Base-by-base conservation (phyloP, 2,113 vertebrate species). In the Perccottus glenii region DNA sequence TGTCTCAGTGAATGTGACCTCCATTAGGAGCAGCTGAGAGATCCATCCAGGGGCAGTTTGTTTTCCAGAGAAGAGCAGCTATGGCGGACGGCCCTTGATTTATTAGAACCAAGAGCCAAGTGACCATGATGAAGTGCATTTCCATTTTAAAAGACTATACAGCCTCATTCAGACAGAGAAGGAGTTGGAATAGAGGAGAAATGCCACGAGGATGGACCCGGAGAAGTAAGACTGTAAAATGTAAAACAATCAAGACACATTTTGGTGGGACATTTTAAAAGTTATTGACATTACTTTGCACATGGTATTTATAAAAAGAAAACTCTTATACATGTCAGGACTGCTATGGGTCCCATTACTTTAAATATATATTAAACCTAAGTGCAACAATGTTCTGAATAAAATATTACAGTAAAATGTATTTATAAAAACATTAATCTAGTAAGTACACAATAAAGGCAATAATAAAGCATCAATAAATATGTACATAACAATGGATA, bases 121-220 rank as follows among this genome's bases (percentile, higher is more conserved):
- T 89, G 90, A 93, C 89, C 91, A 82, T 92, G 92, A 93, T 93
- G 88, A 90, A 93, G 90, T 90, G 76, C 80, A 92, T 92, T 88
- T 92, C 86, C 84, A 86, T 92, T 91, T 90, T 87, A 91, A 92
- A 92, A 90, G 86, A 90, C 88, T 87, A 82, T 69, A 86, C 86
- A 55, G 85, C 87, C 88, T 91, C 87, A 91, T 91, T 82, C 83
- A 80, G 50, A 49, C 35, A 32, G 50, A 14, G 44, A 52, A 52
- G 64, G 58, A 58, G 63, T 67, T 67, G 62, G 38, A 67, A 73
- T 67, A 70, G 68, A 42, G 48, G 42, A 65, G 64, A 58, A 46
- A 46, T 32, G 9, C 16, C 9, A 8, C 6, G 42, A 40, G 67
- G 56, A 40, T 3, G 52, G 16, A 57, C 61, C n/a, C 45, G 33